These are phyloP conservation scores for Lepisosteus osseus DNA, from an alignment of 2,113 vertebrate genomes.

Conservation along the genomic window DNA sequence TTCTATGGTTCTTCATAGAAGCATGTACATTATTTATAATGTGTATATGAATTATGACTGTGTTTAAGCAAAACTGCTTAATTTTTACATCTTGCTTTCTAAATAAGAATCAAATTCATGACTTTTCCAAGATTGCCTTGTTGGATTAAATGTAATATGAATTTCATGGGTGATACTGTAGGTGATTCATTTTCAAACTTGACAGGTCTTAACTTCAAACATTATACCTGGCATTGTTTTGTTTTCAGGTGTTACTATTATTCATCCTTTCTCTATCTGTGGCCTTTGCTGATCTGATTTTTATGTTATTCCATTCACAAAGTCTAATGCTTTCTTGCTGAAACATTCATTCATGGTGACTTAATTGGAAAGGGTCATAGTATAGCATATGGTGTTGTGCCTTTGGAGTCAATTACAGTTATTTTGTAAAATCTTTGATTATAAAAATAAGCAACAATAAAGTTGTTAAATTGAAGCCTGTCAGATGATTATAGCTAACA, in stretches of 20 bases:
- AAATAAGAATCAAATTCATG: neutral
- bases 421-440: slow-evolving; percentile 21
- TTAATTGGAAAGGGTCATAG: slow-evolving; percentile 17
- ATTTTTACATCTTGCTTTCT: neutral
- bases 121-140: neutral
- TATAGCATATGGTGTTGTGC: neutral
- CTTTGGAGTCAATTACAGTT: slow-evolving; percentile 8
- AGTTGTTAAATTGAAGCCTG: slow-evolving; percentile 9
- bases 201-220: neutral
- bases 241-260: neutral
- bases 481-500: neutral
- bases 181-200: neutral
- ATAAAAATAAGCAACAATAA: slow-evolving; percentile 14
- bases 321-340: slow-evolving; percentile 18
- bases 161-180: neutral
- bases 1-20: no score
- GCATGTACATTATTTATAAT: no score
- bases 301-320: slow-evolving; percentile 13
- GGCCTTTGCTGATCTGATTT: neutral
- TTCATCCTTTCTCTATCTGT: neutral
- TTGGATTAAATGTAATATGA: slow-evolving; percentile 2
- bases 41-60: no score
- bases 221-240: neutral
- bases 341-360: slow-evolving; percentile 9
- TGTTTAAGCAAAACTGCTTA: neutral